phyloP scores from a whole-genome alignment of 2,888 invertebrate genomes.

The Achlya flavicornis region DNA sequence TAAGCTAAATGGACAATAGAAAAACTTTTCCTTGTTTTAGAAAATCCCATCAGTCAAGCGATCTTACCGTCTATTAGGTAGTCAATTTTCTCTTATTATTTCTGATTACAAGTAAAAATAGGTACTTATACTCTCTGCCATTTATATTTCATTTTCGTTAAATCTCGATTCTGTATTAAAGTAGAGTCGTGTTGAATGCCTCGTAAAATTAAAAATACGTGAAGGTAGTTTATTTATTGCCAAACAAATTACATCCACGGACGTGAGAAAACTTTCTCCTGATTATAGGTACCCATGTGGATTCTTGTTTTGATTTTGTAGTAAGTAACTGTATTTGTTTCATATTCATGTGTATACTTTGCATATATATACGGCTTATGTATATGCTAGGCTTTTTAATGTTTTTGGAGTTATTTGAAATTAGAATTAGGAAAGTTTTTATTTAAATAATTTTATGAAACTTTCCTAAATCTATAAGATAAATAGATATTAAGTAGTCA shows the following conservation, averaged over 20 bases:
- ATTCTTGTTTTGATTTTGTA: too few relatives aligned
- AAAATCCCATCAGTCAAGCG: conserved; percentile 47
- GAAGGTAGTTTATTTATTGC: not conserved
- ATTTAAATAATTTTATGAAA: too few relatives aligned
- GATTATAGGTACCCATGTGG: not conserved
- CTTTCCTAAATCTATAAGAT: not conserved
- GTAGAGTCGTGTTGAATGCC: not conserved
- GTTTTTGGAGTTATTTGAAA: too few relatives aligned
- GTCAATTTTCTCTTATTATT: not conserved
- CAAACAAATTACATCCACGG: not conserved
- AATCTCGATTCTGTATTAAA: not conserved
- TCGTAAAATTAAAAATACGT: not conserved
- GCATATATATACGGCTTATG: too few relatives aligned
- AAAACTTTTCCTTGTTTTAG: conserved; percentile 54
- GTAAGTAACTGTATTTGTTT: too few relatives aligned
- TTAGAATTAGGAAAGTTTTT: too few relatives aligned
- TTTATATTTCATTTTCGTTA: not conserved
- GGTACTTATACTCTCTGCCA: not conserved
- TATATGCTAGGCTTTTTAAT: too few relatives aligned
- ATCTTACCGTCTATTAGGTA: conserved; percentile 31
- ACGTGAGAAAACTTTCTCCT: not conserved
- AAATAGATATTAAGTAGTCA: too few relatives aligned
- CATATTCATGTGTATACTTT: too few relatives aligned
- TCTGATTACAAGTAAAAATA: not conserved
- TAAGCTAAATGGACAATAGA: conserved; percentile 38